Conservation (phyloP, 2,888 invertebrate genomes). For the Drosophila merina region DNA sequence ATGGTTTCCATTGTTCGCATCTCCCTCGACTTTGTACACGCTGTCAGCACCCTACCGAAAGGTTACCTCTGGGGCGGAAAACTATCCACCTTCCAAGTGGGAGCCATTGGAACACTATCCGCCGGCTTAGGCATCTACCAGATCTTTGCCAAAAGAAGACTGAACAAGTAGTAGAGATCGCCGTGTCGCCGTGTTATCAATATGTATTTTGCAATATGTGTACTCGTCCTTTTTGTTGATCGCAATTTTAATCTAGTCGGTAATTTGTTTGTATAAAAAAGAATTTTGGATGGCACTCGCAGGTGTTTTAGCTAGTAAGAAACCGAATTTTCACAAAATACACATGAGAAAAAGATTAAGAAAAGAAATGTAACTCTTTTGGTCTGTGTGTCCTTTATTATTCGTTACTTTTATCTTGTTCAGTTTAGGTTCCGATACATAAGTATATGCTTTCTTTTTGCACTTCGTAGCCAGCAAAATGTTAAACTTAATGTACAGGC, state of each 20-base stretch:
- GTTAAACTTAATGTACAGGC: constrained; percentile 67
- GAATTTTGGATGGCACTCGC: constrained; percentile 17
- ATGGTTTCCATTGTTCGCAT: constrained; percentile 86
- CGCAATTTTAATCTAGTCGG: constrained; percentile 39
- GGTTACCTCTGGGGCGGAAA: constrained; percentile 93
- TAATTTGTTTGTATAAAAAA: constrained; percentile 23
- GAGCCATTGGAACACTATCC: constrained; percentile 90
- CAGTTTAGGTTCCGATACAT: constrained; percentile 66
- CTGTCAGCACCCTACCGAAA: constrained; percentile 91
- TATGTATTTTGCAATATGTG: constrained; percentile 15
- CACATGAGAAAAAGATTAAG: constrained; percentile 8
- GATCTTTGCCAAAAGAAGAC: constrained; percentile 80
- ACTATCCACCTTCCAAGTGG: constrained; percentile 89
- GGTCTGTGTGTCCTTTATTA: constrained; percentile 80
- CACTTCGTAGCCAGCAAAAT: constrained; percentile 22
- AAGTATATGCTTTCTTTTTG: constrained; percentile 26
- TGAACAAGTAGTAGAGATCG: constrained; percentile 53
- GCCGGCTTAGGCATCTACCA: constrained; percentile 90
- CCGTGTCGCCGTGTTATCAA: neutral
- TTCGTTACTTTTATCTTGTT: constrained; percentile 53
- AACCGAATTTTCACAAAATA: constrained; percentile 24
- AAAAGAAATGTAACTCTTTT: constrained; percentile 48
- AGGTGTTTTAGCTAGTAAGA: constrained; percentile 31
- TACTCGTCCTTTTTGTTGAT: constrained; percentile 35
- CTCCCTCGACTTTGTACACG: constrained; percentile 90